Evolutionary conservation across 1,140 invertebrate species (phyloP), one percentile per base, ranked within the genome.

Genomic region (Pogonognathellus flavescens): DNA sequence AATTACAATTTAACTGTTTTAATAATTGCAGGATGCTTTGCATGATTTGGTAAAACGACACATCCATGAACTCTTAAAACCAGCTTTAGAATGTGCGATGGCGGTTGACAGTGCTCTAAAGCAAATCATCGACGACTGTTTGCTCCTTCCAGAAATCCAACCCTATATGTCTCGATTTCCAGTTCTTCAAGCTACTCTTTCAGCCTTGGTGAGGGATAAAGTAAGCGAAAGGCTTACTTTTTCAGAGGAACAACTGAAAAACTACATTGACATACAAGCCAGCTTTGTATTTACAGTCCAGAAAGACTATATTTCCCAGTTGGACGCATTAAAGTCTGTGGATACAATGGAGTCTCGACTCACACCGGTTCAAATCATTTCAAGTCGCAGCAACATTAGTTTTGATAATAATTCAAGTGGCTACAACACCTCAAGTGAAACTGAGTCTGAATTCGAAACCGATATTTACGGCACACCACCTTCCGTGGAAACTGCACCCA

Each of bases 21-120:
- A n/a, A n/a, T n/a, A n/a, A 6, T 18, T 20, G 14, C n/a, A 76
- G 70, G 93, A 95, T 4, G 94, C 93, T 2, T 95, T 93, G 92
- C 96, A 97, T 90, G 90, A 98, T 59, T 92, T 99, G 20, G 98
- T 99, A 0, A 99, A 99, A 91, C 92, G 97, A 70, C 98, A 99
- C 92, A 99, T 99, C 87, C 93, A 96, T 53, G 92, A 97, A 25
- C 92, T 99, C 6, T 97, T 99, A 90, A 98, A 99, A 88, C 98
- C 98, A 0, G 97, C 97, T n/a, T 91, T 98, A 80, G 92, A 97
- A 70, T 99, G 98, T 92, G 97, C 99, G 2, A 98, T 99, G 91
- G 92, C 99, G 87, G 96, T 99, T 62, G 98, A 99, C 89, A 97
- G 99, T 90, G 98, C 99, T 92, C 98, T 99, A 97, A 97, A 99